Conservation (phyloP, 2,888 invertebrate genomes). For the Elaeidobius kamerunicus region DNA sequence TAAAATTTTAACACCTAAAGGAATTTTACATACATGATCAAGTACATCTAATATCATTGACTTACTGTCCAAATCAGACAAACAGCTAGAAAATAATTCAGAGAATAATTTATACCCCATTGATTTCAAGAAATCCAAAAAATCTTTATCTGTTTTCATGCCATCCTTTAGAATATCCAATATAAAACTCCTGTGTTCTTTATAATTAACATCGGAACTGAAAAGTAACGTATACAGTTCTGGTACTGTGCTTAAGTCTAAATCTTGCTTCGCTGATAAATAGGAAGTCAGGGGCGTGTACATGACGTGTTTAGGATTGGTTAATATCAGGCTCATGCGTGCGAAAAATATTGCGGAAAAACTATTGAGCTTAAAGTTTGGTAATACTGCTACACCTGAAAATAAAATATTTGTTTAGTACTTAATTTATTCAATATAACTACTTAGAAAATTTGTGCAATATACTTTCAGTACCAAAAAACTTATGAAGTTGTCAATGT, state of each 20-base stretch:
- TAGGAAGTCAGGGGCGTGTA: slow-evolving; percentile 64
- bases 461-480: too few relatives aligned
- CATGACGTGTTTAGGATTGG: slow-evolving; percentile 71
- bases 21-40: slow-evolving; percentile 60
- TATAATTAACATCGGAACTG: slow-evolving; percentile 68
- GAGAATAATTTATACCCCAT: slow-evolving; percentile 76
- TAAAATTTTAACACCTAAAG: slow-evolving; percentile 63
- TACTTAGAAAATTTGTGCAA: too few relatives aligned
- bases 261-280: slow-evolving; percentile 58
- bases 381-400: slow-evolving; percentile 38
- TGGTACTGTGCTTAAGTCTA: slow-evolving; percentile 78
- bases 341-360: slow-evolving; percentile 67
- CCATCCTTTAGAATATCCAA: slow-evolving; percentile 74
- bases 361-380: slow-evolving; percentile 44
- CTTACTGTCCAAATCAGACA: slow-evolving; percentile 62
- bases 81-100: slow-evolving; percentile 62
- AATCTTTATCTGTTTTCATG: slow-evolving; percentile 70
- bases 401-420: too few relatives aligned
- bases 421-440: too few relatives aligned
- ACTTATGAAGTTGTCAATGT: too few relatives aligned
- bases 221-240: slow-evolving; percentile 84
- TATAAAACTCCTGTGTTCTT: slow-evolving; percentile 72
- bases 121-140: slow-evolving; percentile 67
- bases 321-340: slow-evolving; percentile 65
- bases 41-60: slow-evolving; percentile 66